These are phyloP conservation scores for Hoplostethus mediterraneus DNA, from an alignment of 2,797 vertebrate genomes.

Conservation along the genomic window DNA sequence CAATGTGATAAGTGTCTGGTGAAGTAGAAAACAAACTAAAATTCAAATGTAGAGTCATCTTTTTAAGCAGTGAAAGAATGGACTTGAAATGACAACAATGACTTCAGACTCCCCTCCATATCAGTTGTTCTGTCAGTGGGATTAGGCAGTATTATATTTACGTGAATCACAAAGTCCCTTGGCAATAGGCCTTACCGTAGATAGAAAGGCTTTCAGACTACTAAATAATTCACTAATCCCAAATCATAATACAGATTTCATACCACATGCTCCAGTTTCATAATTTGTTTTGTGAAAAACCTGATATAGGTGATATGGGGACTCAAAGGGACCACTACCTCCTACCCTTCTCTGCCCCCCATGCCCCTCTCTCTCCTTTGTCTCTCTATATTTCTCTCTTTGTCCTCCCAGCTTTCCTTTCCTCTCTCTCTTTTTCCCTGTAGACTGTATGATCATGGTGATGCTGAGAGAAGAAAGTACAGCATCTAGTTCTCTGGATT, in stretches of 20 bases:
- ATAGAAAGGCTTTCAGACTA: slow-evolving; percentile 76
- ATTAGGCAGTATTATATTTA: slow-evolving; percentile 60
- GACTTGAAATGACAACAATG: slow-evolving; percentile 24
- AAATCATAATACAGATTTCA: slow-evolving; percentile 74
- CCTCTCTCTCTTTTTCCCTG: slow-evolving; percentile 6
- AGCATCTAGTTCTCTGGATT: slow-evolving; percentile 2
- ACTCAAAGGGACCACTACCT: slow-evolving; percentile 54
- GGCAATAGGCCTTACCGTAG: slow-evolving; percentile 68
- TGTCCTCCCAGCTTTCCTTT: neutral
- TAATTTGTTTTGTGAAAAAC: slow-evolving; percentile 73
- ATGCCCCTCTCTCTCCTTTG: slow-evolving; percentile 2
- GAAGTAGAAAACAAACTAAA: neutral
- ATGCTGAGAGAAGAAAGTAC: slow-evolving; percentile 26
- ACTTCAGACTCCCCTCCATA: slow-evolving; percentile 45
- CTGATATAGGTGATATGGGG: slow-evolving; percentile 61
- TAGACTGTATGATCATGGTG: slow-evolving; percentile 6
- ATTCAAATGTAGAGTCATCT: neutral
- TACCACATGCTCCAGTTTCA: slow-evolving; percentile 71
- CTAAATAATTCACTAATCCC: slow-evolving; percentile 80
- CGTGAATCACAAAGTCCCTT: slow-evolving; percentile 68
- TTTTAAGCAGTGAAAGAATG: neutral
- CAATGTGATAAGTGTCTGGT: too few relatives aligned
- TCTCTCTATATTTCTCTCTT: neutral
- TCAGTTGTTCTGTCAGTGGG: slow-evolving; percentile 51
- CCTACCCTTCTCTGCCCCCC: slow-evolving; percentile 1